Base-by-base conservation (phyloP, 2,797 vertebrate genomes). In the Benthosema pterotum region DNA sequence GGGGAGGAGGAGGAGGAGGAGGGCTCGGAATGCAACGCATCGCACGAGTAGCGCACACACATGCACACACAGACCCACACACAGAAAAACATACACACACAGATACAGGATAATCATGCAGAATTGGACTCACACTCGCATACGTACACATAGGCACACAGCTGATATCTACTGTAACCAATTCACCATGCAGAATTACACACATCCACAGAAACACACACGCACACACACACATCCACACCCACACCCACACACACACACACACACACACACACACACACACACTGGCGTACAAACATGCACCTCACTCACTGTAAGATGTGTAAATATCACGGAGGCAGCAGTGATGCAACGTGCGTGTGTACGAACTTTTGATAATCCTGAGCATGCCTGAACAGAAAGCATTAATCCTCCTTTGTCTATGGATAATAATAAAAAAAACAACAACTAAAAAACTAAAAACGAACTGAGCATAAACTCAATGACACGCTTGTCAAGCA, bases 341-440 rank as follows among this genome's bases (percentile, higher is more conserved):
- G 83, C 78, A 77, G 81, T 84, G 77, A 79, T 47, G 83, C 83
- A 80, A 84, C 67, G 62, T 90, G 83, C 69, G 89, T 94, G 89
- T 94, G 93, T 95, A 94, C 92, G 94, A 93, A 94, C 84, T 88
- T 90, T 93, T 93, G 88, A 87, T 94, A 93, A 83, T 77, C 84
- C 90, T 69, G 90, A 94, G 92, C 94, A 94, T 96, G 94, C 92
- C 93, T 94, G 93, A 92, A 86, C 85, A 93, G 91, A 94, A 89
- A 91, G 84, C 89, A 91, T 91, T 93, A 90, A 90, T 91, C 89
- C 91, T 92, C 89, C 89, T 88, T 91, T 89, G 89, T 91, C 86
- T 85, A 84, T 89, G 83, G 85, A 90, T 3, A 25, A 25, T 2
- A 4, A 38, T 9, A 38, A 11, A 38, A 38, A 38, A n/a, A n/a